Conservation (phyloP, 2,888 invertebrate genomes). For the Apoda limacodes region DNA sequence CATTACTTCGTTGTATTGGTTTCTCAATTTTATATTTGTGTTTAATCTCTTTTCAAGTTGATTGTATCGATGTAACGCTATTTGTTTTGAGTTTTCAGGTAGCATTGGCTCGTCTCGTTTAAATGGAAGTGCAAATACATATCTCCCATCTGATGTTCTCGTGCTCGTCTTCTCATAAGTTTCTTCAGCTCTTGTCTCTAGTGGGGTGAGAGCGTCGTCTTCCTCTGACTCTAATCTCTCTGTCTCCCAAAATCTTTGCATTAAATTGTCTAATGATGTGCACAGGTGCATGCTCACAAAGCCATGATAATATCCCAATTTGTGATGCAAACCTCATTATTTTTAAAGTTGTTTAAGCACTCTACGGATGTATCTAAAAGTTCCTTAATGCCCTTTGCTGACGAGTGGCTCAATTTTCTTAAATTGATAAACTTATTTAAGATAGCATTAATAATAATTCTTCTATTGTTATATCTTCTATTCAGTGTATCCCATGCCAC, state of each 20-base stretch:
- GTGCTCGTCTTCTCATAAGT: neutral
- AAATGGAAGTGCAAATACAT: slow-evolving; percentile 1
- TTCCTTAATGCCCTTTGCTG: no score
- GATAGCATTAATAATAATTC: no score
- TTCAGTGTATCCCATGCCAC: no score
- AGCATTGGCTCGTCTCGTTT: neutral
- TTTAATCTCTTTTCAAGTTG: neutral
- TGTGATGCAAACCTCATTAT: no score
- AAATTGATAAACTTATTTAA: no score
- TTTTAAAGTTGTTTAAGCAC: no score
- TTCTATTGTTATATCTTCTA: no score
- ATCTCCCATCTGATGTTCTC: neutral
- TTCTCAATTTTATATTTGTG: neutral
- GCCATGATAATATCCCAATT: no score
- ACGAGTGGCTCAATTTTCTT: no score
- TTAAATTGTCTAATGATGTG: neutral
- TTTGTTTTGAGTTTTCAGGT: slow-evolving; percentile 1
- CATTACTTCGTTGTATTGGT: neutral
- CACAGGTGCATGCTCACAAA: neutral
- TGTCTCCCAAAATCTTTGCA: neutral
- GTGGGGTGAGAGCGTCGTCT: neutral
- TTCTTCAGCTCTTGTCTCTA: slow-evolving; percentile 1
- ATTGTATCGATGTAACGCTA: neutral
- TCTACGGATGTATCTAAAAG: no score
- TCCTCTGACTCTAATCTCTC: neutral